Evolutionary conservation across 2,888 invertebrate genomes (phyloP), one percentile per base, ranked within the genome.

Genomic region (Tetragonisca angustula): DNA sequence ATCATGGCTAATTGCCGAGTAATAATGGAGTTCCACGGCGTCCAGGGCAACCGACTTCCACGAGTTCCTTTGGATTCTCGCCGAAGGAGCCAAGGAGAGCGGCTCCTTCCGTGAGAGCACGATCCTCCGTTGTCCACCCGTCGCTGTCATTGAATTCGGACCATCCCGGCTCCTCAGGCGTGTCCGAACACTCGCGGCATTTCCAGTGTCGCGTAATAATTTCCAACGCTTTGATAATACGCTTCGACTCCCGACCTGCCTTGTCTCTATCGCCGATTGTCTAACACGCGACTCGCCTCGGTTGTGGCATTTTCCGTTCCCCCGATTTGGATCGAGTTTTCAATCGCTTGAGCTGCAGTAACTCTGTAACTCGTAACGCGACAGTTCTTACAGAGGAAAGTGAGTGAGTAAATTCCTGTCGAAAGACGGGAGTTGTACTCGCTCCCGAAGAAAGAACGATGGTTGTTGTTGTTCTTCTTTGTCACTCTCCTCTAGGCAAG

Each of bases 1-100:
- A 94, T 94, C 93, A 94, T 93, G 90, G 94, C 94, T 94, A 94
- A 94, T 94, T 93, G 93, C 89, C 90, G 93, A 94, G 94, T 93
- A 94, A 94, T 94, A 94, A 94, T 93, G 93, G 93, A 94, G 93
- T 94, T 94, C 93, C 94, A 91, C 84, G 89, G 87, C 87, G 82
- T 85, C 89, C 89, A 76, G 69, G 77, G 64, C 78, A 87, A 87
- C 89, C 83, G 87, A 87, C 87, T 89, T 84, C 90, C 87, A 87
- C 76, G 90, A 91, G 91, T 92, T 92, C 91, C 90, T 91, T 88
- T 84, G 91, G 90, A 90, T 92, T 92, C 92, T 89, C 91, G 68
- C 85, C 84, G 87, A 82, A 89, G 89, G 88, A 88, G 84, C 80
- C 69, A 79, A 81, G 84, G 87, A 88, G 77, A 56, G 9, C 54